These are phyloP conservation scores for Apamea sordens DNA, from an alignment of 2,888 invertebrate species.

Conservation along the genomic window DNA sequence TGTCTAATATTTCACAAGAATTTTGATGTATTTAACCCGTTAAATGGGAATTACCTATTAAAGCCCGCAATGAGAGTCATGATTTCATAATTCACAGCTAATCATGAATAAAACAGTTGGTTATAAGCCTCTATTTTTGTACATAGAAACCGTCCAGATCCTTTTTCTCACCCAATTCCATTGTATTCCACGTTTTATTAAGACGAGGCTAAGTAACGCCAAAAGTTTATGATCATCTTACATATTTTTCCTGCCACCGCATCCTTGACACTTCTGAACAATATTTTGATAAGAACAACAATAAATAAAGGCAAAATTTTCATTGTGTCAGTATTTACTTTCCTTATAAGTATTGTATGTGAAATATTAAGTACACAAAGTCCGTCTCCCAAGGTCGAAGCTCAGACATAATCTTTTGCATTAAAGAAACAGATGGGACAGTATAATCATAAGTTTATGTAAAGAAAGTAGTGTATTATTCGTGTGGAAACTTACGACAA, in stretches of 20 bases:
- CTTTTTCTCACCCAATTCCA: not conserved
- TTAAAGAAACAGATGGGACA: constrained; percentile 52
- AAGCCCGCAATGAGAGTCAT: not conserved
- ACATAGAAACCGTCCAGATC: not conserved
- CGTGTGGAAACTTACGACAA: constrained; percentile 41
- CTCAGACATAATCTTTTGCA: constrained; percentile 53
- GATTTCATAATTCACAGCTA: not conserved
- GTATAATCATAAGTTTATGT: constrained; percentile 52
- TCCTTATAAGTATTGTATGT: constrained; percentile 63
- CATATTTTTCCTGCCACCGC: constrained; percentile 12
- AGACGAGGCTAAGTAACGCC: constrained; percentile 17
- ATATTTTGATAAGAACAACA: constrained; percentile 65
- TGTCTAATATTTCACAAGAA: constrained; percentile 9
- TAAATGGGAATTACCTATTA: not conserved
- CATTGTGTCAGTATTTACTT: constrained; percentile 65
- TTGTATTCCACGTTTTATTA: constrained; percentile 19
- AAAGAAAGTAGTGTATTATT: constrained; percentile 52
- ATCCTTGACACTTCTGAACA: constrained; percentile 67
- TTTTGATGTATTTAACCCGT: not conserved
- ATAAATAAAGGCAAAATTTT: constrained; percentile 71
- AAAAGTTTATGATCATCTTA: constrained; percentile 15
- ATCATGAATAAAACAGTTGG: not conserved
- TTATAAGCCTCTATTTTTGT: not conserved
- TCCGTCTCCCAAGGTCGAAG: constrained; percentile 50
- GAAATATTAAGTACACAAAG: constrained; percentile 60